Evolutionary conservation across 2,113 vertebrate genomes (phyloP).

Genomic region (Elgaria multicarinata): DNA sequence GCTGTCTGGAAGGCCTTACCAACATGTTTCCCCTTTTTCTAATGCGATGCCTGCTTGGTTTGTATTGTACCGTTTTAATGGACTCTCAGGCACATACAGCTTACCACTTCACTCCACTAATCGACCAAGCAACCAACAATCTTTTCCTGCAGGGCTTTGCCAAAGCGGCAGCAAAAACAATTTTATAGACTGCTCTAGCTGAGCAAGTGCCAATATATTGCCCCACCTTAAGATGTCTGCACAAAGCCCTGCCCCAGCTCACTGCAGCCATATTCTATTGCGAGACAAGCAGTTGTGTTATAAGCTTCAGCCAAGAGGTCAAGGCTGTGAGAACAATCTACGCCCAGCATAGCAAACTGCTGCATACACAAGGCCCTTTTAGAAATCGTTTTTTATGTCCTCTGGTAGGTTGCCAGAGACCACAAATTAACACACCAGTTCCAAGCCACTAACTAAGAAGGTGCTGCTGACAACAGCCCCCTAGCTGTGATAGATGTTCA

Average conservation of each 20-base stretch:
- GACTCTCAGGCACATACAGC: accelerated
- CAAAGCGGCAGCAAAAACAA: conserved; percentile 19
- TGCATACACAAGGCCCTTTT: background rate
- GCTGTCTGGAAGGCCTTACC: background rate
- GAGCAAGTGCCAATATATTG: conserved; percentile 29
- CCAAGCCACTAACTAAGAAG: background rate
- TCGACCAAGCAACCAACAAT: background rate
- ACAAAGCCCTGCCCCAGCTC: accelerated
- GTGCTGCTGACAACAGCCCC: background rate
- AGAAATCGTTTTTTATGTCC: background rate
- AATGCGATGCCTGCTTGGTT: background rate
- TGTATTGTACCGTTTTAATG: background rate
- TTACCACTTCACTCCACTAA: background rate
- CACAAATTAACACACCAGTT: background rate
- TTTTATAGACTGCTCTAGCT: background rate
- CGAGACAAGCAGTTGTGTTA: background rate
- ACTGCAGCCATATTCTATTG: background rate
- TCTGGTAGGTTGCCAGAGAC: background rate
- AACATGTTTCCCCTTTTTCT: background rate
- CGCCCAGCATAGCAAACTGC: background rate
- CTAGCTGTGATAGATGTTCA: background rate
- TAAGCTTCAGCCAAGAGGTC: background rate
- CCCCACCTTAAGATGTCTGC: conserved; percentile 41
- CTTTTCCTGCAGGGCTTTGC: conserved; percentile 44
- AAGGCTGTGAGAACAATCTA: background rate